These are phyloP conservation scores for Epistrophella euchroma DNA, from an alignment of 2,888 invertebrate species.

Conservation along the genomic window DNA sequence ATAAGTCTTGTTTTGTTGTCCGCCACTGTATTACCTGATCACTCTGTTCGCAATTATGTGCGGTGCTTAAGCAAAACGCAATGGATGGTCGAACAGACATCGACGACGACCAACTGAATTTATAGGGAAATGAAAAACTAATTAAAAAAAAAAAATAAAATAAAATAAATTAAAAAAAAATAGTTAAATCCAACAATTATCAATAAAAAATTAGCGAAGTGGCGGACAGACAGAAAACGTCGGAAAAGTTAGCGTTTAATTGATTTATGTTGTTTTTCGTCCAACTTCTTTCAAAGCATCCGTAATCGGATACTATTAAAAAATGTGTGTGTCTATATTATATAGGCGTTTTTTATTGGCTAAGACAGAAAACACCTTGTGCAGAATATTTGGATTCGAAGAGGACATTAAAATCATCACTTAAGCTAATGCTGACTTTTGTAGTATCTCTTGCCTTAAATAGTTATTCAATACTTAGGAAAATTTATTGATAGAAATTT, in stretches of 20 bases:
- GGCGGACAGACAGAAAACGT: conserved; percentile 66
- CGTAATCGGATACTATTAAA: conserved; percentile 67
- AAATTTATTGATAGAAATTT: background rate
- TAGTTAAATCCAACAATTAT: conserved; percentile 67
- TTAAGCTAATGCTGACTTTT: conserved; percentile 25
- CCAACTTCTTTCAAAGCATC: conserved; percentile 63
- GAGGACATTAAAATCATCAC: conserved; percentile 65
- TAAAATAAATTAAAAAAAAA: conserved; percentile 1
- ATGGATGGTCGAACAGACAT: conserved; percentile 33
- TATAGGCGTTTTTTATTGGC: conserved; percentile 13
- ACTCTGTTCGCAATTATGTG: conserved; percentile 53
- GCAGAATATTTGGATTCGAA: conserved; percentile 43
- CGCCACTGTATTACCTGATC: conserved; percentile 59
- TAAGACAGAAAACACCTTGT: conserved; percentile 36
- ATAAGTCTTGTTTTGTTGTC: conserved; percentile 55
- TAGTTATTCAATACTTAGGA: conserved; percentile 54
- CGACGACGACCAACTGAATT: conserved; percentile 11
- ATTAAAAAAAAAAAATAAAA: conserved; percentile 9
- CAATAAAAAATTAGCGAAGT: conserved; percentile 63
- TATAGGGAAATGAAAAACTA: conserved; percentile 54
- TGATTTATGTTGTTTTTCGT: conserved; percentile 70
- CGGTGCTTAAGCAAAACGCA: conserved; percentile 47
- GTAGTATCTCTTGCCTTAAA: conserved; percentile 22
- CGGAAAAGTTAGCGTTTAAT: conserved; percentile 71
- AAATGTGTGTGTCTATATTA: conserved; percentile 1